Evolutionary conservation across 2,113 vertebrate species (phyloP).

Genomic region (Megaleporinus macrocephalus): DNA sequence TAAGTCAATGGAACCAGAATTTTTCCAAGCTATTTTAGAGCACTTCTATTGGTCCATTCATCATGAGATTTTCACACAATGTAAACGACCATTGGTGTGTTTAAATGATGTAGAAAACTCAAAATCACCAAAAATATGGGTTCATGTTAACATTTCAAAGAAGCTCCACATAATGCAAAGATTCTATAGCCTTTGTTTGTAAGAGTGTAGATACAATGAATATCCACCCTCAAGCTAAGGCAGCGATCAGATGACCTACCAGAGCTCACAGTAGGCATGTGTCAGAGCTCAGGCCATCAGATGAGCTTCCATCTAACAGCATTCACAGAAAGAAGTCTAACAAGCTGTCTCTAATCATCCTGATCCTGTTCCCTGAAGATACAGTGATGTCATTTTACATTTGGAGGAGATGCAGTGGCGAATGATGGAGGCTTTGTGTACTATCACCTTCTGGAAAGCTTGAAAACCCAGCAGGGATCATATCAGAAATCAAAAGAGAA

Average conservation of each 20-base stretch:
- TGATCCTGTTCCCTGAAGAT: conserved; percentile 5
- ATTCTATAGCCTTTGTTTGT: background rate
- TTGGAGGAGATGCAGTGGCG: background rate
- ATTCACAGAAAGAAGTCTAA: background rate
- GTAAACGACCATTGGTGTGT: no score
- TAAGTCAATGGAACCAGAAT: no score
- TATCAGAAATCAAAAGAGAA: conserved; percentile 33
- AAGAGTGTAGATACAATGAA: background rate
- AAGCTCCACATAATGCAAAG: no score
- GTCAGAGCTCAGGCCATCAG: background rate
- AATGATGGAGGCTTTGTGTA: conserved; percentile 22
- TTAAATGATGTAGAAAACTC: no score
- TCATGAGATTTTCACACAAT: no score
- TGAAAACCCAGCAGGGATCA: conserved; percentile 34
- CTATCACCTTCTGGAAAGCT: conserved; percentile 26
- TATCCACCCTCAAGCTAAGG: background rate
- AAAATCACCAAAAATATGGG: no score
- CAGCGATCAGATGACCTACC: background rate
- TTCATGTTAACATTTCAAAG: background rate
- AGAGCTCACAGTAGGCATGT: background rate
- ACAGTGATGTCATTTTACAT: conserved; percentile 4
- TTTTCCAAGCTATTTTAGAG: no score
- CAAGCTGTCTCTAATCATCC: conserved; percentile 23
- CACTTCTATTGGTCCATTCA: no score
- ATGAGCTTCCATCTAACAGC: background rate